Evolutionary conservation across 2,113 vertebrate genomes (phyloP).

Genomic region (Apteryx owenii): DNA sequence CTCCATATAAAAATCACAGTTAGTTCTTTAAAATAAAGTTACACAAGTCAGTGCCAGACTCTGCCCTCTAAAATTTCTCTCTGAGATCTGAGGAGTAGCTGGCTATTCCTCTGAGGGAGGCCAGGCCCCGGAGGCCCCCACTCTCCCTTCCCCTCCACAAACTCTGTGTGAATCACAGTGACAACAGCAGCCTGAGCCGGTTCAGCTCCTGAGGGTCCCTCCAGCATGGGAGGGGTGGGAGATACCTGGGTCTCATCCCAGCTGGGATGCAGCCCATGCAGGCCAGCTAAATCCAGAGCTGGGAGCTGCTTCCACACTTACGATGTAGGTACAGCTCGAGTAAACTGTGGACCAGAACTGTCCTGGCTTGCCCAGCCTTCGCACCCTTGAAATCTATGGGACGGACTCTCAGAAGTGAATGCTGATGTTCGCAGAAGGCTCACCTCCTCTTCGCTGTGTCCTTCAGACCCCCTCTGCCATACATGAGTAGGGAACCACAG

Average conservation of each 20-base stretch:
- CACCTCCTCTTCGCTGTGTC: neutral
- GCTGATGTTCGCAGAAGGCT: neutral
- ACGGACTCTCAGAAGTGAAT: neutral
- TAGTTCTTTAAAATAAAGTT: conserved; percentile 45
- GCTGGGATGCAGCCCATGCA: neutral
- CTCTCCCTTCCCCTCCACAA: neutral
- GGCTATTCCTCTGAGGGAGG: neutral
- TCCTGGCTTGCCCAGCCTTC: neutral
- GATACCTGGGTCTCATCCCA: rapidly evolving
- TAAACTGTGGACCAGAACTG: neutral
- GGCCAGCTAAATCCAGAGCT: neutral
- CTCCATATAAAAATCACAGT: conserved; percentile 46
- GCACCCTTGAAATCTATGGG: neutral
- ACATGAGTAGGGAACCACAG: neutral
- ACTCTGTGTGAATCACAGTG: rapidly evolving
- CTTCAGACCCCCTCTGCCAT: neutral
- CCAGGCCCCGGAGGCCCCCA: rapidly evolving
- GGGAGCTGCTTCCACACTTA: neutral
- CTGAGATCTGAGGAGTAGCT: neutral
- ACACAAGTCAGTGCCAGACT: neutral
- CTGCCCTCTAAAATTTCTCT: neutral
- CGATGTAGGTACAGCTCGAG: neutral
- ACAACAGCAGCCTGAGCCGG: rapidly evolving
- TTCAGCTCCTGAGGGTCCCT: neutral
- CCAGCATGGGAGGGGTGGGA: neutral